phyloP scores from a whole-genome alignment of 2,888 invertebrate genomes.

The Pharmacophagus antenor region DNA sequence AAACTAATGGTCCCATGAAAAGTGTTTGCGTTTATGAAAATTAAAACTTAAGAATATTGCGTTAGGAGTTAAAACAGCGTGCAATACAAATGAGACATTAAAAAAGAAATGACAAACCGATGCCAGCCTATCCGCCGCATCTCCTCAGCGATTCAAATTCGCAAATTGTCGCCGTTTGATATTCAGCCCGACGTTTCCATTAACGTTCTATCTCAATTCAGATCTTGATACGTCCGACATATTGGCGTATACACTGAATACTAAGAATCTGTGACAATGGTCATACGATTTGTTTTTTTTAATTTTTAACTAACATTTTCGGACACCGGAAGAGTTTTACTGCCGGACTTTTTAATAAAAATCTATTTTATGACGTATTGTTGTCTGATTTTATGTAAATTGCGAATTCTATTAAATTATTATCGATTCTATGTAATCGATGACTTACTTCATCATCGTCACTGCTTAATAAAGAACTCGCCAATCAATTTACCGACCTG shows the following conservation, averaged over 20 bases:
- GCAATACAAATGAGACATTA: too few species aligned
- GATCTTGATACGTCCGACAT: conserved; percentile 42
- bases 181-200: conserved; percentile 37
- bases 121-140: conserved; percentile 38
- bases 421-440: background rate
- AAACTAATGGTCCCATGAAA: too few species aligned
- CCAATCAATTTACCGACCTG: background rate
- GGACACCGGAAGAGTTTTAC: conserved; percentile 43
- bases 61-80: too few species aligned
- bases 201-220: conserved; percentile 41
- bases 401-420: conserved; percentile 10
- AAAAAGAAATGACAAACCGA: too few species aligned
- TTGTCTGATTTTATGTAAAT: conserved; percentile 28
- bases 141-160: conserved; percentile 34
- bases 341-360: conserved; percentile 36
- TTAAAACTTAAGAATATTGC: too few species aligned
- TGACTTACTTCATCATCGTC: too few species aligned
- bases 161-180: conserved; percentile 33
- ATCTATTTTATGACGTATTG: conserved; percentile 37
- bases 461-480: too few species aligned
- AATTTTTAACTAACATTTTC: conserved; percentile 34
- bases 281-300: conserved; percentile 12
- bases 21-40: too few species aligned
- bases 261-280: conserved; percentile 44
- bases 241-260: conserved; percentile 42